phyloP scores from a whole-genome alignment of 1,140 invertebrate species.

The Phenacoccus solenopsis region DNA sequence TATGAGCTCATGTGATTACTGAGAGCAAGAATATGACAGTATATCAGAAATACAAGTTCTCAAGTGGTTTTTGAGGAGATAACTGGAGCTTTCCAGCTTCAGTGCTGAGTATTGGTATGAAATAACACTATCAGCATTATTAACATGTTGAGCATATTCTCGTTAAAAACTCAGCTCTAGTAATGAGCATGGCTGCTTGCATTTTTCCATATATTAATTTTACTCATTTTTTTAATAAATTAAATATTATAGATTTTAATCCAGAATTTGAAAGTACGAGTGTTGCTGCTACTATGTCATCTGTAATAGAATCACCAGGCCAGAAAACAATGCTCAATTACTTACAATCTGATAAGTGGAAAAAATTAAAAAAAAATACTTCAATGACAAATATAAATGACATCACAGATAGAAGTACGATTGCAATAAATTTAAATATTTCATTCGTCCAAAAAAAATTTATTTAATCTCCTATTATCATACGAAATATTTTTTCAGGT shows the following conservation, averaged over 20 bases:
- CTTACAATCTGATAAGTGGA: neutral
- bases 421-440: too few species aligned
- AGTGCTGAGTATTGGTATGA: too few species aligned
- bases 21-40: too few species aligned
- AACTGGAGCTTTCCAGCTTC: too few species aligned
- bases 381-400: neutral
- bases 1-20: too few species aligned
- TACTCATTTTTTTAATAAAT: neutral
- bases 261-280: slow-evolving; percentile 4
- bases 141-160: too few species aligned
- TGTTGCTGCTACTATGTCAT: neutral
- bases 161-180: too few species aligned
- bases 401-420: neutral
- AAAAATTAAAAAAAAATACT: neutral
- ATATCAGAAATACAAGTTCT: too few species aligned
- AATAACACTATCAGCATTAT: too few species aligned
- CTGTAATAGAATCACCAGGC: neutral
- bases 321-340: neutral
- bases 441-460: too few species aligned
- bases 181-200: too few species aligned
- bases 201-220: neutral
- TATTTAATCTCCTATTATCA: neutral
- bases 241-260: neutral
- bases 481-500: neutral
- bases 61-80: too few species aligned